A percentile compares a stretch with the other conserved stretches of the same genome.
Conservation (phyloP, 2,113 vertebrate genomes). For the Natator depressus region DNA sequence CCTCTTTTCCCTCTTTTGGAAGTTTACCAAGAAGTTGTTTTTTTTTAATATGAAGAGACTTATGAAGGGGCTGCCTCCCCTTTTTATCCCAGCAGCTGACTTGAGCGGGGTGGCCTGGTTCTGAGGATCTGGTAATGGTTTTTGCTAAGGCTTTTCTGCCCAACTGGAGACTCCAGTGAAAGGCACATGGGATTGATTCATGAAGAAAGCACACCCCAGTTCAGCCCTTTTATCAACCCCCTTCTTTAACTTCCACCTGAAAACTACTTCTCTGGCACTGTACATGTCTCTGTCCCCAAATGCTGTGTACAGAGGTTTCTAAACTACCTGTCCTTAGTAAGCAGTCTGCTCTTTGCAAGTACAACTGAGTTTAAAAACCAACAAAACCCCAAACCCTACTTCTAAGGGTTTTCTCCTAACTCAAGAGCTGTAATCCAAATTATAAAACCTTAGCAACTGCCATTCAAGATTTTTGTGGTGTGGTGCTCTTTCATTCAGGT, state of each 20-base stretch:
- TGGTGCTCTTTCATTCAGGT: neutral
- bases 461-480: neutral
- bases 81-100: neutral
- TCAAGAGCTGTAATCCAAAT: neutral
- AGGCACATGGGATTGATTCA: neutral
- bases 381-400: neutral
- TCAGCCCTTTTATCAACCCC: neutral
- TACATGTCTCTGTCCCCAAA: neutral
- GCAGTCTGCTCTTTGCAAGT: conserved; percentile 6
- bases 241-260: no score
- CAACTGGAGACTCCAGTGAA: neutral
- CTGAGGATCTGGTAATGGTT: neutral
- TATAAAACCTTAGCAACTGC: neutral
- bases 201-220: neutral
- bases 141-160: neutral
- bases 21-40: neutral
- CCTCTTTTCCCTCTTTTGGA: neutral
- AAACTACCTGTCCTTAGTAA: conserved; percentile 3
- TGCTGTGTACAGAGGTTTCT: neutral
- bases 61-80: neutral
- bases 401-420: fast-evolving
- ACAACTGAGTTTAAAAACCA: neutral
- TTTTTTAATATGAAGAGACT: neutral
- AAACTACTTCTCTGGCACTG: no score
- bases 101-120: neutral